A percentile compares a stretch with the other conserved stretches of the same genome.
Evolutionary conservation across 2,888 invertebrate species (phyloP).

Genomic region (Lasiommata megera): DNA sequence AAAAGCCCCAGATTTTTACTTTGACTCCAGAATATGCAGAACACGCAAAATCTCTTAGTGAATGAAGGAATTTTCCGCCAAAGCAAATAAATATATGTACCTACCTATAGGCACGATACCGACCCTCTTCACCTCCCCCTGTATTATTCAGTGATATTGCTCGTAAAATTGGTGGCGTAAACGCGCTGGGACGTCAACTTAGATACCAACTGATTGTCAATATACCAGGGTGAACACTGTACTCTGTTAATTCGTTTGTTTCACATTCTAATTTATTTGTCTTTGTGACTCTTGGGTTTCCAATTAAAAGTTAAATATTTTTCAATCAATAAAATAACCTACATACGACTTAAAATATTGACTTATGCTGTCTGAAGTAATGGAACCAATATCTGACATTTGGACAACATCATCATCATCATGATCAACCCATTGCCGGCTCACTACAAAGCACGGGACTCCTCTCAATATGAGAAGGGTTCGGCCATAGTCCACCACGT

Average conservation of each 20-base stretch:
- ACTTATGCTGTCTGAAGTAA: too few species aligned
- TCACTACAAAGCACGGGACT: too few species aligned
- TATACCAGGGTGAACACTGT: constrained; percentile 24
- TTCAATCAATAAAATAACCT: too few species aligned
- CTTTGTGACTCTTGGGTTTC: too few species aligned
- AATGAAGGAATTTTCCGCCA: constrained; percentile 37
- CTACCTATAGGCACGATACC: constrained; percentile 28
- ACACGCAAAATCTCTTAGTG: constrained; percentile 38
- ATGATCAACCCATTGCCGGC: too few species aligned
- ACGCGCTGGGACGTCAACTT: constrained; percentile 31
- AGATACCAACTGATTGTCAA: constrained; percentile 23
- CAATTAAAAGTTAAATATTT: too few species aligned
- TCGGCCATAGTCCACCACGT: too few species aligned
- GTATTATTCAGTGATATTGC: constrained; percentile 57
- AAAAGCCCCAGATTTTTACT: constrained; percentile 26
- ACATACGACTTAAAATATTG: too few species aligned
- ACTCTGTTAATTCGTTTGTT: constrained; percentile 16
- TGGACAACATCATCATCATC: too few species aligned
- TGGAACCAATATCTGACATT: too few species aligned
- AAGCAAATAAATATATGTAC: constrained; percentile 35
- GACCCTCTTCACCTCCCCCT: constrained; percentile 33
- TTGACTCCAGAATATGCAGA: constrained; percentile 34
- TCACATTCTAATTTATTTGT: constrained; percentile 13
- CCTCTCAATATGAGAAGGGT: too few species aligned
- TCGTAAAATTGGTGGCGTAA: constrained; percentile 53